phyloP scores from a whole-genome alignment of 2,113 vertebrate species.

The Crocuta crocuta region DNA sequence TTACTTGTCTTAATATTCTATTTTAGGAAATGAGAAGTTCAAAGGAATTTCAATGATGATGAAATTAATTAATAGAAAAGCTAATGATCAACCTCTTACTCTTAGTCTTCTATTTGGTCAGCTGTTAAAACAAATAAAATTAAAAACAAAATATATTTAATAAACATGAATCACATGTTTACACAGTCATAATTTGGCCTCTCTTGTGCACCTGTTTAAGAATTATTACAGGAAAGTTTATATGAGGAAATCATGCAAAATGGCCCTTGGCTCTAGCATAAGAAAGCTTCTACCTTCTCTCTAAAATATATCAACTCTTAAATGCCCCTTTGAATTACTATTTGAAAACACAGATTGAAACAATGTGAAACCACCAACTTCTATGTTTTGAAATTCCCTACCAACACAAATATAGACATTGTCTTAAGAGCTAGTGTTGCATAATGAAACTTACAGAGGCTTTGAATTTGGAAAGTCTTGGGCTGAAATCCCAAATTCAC shows the following conservation, averaged over 20 bases:
- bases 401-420: background rate
- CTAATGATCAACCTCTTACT: background rate
- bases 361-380: background rate
- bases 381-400: background rate
- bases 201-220: background rate
- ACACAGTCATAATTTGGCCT: background rate
- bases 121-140: background rate
- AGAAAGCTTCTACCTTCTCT: background rate
- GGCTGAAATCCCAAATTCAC: background rate
- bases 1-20: background rate
- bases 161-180: background rate
- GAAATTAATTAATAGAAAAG: background rate
- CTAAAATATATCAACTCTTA: background rate
- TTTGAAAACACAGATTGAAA: slow-evolving; percentile 34
- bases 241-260: background rate
- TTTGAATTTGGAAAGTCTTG: background rate
- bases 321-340: background rate
- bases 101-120: background rate
- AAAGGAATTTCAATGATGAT: background rate
- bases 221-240: background rate
- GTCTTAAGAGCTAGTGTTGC: background rate
- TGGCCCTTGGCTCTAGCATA: background rate
- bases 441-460: background rate
- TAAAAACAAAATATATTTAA: background rate
- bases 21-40: background rate